Percentiles rank a stretch among this genome's conserved stretches.
These are phyloP conservation scores for Cydia pomonella DNA, from an alignment of 1,140 invertebrate species.

Conservation along the genomic window DNA sequence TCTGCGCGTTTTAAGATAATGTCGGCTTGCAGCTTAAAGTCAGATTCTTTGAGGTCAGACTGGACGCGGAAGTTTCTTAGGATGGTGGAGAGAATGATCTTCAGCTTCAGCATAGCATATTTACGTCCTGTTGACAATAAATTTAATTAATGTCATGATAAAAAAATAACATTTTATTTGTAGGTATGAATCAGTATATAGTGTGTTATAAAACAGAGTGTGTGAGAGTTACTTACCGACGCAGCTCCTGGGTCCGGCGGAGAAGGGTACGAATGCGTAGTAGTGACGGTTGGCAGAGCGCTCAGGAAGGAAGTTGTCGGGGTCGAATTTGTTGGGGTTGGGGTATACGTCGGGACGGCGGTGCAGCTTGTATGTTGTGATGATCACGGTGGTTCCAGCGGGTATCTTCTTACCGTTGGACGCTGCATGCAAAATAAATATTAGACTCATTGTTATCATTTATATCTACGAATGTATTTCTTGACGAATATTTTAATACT, in stretches of 20 bases:
- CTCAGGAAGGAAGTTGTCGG: constrained; percentile 95
- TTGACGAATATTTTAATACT: constrained; percentile 45
- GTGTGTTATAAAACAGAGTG: constrained; percentile 4
- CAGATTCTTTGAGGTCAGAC: constrained; percentile 86
- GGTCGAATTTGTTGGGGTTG: constrained; percentile 92
- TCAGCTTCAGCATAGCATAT: constrained; percentile 94
- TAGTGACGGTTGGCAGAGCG: constrained; percentile 89
- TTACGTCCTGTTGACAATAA: constrained; percentile 85
- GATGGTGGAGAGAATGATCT: constrained; percentile 93
- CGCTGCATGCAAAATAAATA: constrained; percentile 60
- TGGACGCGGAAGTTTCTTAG: constrained; percentile 90
- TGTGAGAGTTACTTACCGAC: constrained; percentile 86
- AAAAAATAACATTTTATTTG: constrained; percentile 18
- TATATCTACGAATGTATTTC: constrained; percentile 13
- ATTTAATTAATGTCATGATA: constrained; percentile 24
- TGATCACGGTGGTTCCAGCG: constrained; percentile 84
- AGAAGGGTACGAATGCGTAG: constrained; percentile 94
- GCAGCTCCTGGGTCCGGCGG: constrained; percentile 91
- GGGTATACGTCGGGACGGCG: constrained; percentile 89
- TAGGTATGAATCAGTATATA: neutral
- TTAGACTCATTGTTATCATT: neutral
- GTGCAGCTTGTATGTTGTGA: constrained; percentile 88
- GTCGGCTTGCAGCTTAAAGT: constrained; percentile 90
- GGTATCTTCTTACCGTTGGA: constrained; percentile 82
- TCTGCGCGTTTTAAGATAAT: constrained; percentile 92